Percentiles rank a stretch among this genome's conserved stretches.
Evolutionary conservation across 1,140 invertebrate species (phyloP).

Genomic region (Orius laevigatus): DNA sequence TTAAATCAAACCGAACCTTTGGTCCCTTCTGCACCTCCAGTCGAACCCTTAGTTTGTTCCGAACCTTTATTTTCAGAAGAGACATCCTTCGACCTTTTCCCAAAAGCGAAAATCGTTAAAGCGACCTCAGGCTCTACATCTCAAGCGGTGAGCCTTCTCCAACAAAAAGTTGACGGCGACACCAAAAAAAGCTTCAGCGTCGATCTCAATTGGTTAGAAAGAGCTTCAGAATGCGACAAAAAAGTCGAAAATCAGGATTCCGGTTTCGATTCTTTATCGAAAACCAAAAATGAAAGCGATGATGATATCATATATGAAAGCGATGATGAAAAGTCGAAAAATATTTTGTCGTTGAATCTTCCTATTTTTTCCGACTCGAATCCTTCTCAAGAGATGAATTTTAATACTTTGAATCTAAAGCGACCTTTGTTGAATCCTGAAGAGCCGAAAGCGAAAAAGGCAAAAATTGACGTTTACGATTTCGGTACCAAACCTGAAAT

Average conservation of each 20-base stretch:
- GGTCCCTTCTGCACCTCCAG: not conserved
- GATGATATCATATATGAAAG: too few species aligned
- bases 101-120: slow-evolving; percentile 21
- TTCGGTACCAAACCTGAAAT: slow-evolving; percentile 8
- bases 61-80: not conserved
- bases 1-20: not conserved
- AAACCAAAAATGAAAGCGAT: too few species aligned
- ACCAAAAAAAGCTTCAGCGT: too few species aligned
- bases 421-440: not conserved
- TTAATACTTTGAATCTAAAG: not conserved
- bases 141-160: slow-evolving; percentile 27
- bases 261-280: too few species aligned
- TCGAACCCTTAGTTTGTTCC: not conserved
- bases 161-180: slow-evolving; percentile 24
- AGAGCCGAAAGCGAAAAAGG: slow-evolving; percentile 3
- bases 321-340: too few species aligned
- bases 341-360: too few species aligned
- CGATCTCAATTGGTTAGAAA: too few species aligned
- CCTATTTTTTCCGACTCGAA: too few species aligned
- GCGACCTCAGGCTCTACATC: slow-evolving; percentile 21
- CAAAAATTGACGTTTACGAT: slow-evolving; percentile 17
- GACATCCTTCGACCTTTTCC: slow-evolving; percentile 14
- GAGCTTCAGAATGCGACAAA: too few species aligned
- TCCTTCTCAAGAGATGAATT: not conserved
- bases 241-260: too few species aligned